Conservation (phyloP, 2,888 invertebrate species). For the Mythimna ferrago region DNA sequence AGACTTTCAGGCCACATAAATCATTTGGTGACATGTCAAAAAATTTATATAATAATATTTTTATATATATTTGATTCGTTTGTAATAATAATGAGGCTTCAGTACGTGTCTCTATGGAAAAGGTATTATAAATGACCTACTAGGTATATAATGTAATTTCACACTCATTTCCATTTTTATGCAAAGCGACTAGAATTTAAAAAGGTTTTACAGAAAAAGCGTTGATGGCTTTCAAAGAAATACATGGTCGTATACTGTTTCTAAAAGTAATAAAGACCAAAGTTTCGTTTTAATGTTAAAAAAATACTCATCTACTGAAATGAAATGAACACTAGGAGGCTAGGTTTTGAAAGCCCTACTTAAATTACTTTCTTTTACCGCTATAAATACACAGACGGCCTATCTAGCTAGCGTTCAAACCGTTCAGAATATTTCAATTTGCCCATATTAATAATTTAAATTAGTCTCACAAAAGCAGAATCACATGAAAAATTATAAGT, state of each 20-base stretch:
- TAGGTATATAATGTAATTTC: conserved; percentile 25
- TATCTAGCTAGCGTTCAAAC: neutral
- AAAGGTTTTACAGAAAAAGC: conserved; percentile 25
- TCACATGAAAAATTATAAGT: neutral
- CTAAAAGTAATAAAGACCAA: conserved; percentile 13
- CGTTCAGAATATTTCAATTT: neutral
- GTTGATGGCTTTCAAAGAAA: conserved; percentile 37
- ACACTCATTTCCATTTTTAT: conserved; percentile 54
- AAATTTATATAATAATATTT: conserved; percentile 14
- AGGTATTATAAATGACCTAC: conserved; percentile 26
- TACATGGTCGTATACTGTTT: conserved; percentile 13
- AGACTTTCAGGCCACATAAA: conserved; percentile 22
- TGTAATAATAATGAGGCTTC: conserved; percentile 11
- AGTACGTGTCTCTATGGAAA: conserved; percentile 8
- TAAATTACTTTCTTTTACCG: neutral
- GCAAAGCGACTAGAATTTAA: conserved; percentile 43
- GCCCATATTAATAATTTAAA: neutral
- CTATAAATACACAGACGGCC: neutral
- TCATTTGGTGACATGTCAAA: conserved; percentile 35
- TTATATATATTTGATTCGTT: conserved; percentile 27
- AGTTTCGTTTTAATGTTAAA: conserved; percentile 18
- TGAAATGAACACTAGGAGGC: conserved; percentile 1
- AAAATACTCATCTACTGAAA: conserved; percentile 22
- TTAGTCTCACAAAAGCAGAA: neutral
- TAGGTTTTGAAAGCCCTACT: neutral